These are phyloP conservation scores for Cephus rjabovi DNA, from an alignment of 2,888 invertebrate species.

Conservation along the genomic window DNA sequence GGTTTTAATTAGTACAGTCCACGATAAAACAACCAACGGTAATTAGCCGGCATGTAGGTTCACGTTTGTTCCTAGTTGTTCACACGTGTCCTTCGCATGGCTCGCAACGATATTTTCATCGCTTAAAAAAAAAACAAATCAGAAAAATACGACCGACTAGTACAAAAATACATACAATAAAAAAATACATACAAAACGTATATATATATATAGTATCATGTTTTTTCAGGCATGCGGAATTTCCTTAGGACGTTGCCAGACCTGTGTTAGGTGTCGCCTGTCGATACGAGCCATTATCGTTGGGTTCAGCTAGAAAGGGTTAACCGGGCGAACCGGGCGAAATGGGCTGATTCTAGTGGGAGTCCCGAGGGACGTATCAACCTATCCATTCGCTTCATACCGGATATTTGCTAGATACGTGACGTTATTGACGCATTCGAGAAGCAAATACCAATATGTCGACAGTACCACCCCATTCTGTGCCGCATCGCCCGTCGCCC, in stretches of 20 bases:
- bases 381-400: slow-evolving; percentile 35
- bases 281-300: slow-evolving; percentile 1
- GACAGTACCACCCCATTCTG: slow-evolving; percentile 28
- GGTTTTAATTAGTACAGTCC: slow-evolving; percentile 44
- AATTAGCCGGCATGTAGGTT: neutral
- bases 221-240: too few relatives aligned
- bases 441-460: slow-evolving; percentile 49
- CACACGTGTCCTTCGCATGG: too few relatives aligned
- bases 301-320: too few relatives aligned
- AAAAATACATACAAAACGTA: too few relatives aligned
- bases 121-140: too few relatives aligned
- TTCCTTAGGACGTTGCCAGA: too few relatives aligned
- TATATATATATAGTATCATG: too few relatives aligned
- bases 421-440: slow-evolving; percentile 47
- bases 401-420: slow-evolving; percentile 50
- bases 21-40: slow-evolving; percentile 21
- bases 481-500: too few relatives aligned
- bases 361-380: slow-evolving; percentile 27
- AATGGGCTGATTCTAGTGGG: slow-evolving; percentile 6
- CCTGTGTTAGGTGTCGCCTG: neutral
- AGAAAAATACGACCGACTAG: too few relatives aligned
- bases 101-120: too few relatives aligned
- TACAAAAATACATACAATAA: too few relatives aligned
- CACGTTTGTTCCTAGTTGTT: too few relatives aligned
- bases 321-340: neutral